A percentile compares a stretch with the other conserved stretches of the same genome.
Conservation (phyloP, 2,888 invertebrate species). For the Caenorhabditis sulstoni region DNA sequence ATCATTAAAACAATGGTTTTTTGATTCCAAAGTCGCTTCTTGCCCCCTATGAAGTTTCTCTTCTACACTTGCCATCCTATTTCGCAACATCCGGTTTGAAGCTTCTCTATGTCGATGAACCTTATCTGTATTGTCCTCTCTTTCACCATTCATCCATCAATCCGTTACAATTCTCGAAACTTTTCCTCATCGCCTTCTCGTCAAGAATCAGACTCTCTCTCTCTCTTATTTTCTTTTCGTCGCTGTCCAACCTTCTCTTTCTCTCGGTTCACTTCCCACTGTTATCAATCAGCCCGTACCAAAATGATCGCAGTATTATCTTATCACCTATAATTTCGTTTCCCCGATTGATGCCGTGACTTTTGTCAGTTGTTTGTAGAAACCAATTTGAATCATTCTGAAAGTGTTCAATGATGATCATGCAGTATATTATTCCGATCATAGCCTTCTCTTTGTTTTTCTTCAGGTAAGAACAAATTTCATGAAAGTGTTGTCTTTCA, state of each 20-base stretch:
- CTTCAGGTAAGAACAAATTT: conserved; percentile 2
- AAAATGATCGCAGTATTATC: conserved; percentile 28
- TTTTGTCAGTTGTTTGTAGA: conserved; percentile 28
- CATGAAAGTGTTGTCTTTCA: background rate
- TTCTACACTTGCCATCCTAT: background rate
- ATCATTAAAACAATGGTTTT: conserved; percentile 22
- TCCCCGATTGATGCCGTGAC: conserved; percentile 14
- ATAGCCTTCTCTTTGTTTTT: conserved; percentile 8
- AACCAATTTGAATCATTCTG: background rate
- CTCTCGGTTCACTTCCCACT: conserved; percentile 24
- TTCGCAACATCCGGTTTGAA: conserved; percentile 19
- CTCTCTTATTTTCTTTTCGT: conserved; percentile 3
- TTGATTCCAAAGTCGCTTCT: conserved; percentile 16
- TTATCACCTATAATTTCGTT: conserved; percentile 34
- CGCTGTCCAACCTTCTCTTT: conserved; percentile 13
- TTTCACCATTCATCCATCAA: conserved; percentile 5
- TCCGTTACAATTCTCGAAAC: conserved; percentile 19
- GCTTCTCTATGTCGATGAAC: conserved; percentile 4
- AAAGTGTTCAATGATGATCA: conserved; percentile 20
- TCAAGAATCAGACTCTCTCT: no score
- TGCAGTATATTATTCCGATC: no score
- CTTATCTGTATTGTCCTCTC: background rate
- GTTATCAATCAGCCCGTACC: conserved; percentile 40
- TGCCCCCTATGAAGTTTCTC: no score
- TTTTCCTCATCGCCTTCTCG: conserved; percentile 6